phyloP scores from a whole-genome alignment of 2,888 invertebrate genomes.

The Netelia virgata region DNA sequence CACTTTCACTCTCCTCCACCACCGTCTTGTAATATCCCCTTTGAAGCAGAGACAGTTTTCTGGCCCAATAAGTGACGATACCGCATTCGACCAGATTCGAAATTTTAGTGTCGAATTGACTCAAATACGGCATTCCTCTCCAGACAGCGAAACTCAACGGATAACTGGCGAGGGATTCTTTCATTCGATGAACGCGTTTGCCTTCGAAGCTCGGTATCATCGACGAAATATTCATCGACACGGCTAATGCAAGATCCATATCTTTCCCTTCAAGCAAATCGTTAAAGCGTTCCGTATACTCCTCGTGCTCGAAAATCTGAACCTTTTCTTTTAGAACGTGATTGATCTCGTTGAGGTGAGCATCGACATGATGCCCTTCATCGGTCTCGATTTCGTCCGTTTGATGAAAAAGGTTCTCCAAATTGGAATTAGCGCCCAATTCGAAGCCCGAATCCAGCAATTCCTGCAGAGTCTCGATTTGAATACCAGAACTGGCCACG shows the following conservation, averaged over 20 bases:
- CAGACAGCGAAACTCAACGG: slow-evolving; percentile 78
- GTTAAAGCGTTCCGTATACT: slow-evolving; percentile 67
- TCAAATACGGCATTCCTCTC: slow-evolving; percentile 76
- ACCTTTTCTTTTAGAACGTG: slow-evolving; percentile 68
- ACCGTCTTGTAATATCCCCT: slow-evolving; percentile 32
- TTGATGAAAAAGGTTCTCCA: slow-evolving; percentile 72
- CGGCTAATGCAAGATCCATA: slow-evolving; percentile 73
- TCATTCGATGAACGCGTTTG: slow-evolving; percentile 73
- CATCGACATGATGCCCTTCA: slow-evolving; percentile 84
- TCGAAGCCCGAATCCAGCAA: slow-evolving; percentile 72
- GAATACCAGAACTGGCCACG: slow-evolving; percentile 72
- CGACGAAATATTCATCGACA: slow-evolving; percentile 75
- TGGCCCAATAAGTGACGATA: slow-evolving; percentile 71
- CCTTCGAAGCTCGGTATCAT: slow-evolving; percentile 60
- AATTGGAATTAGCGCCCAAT: slow-evolving; percentile 70
- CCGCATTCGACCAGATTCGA: slow-evolving; percentile 73
- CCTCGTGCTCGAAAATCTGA: slow-evolving; percentile 65
- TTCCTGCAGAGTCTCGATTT: slow-evolving; percentile 75
- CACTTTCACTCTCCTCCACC: slow-evolving; percentile 17
- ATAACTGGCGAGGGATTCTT: slow-evolving; percentile 73
- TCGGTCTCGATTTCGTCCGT: background rate
- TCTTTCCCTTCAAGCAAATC: slow-evolving; percentile 74
- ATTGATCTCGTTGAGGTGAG: slow-evolving; percentile 84
- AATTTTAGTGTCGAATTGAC: slow-evolving; percentile 72
- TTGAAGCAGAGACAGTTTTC: slow-evolving; percentile 5